Evolutionary conservation across 1,140 invertebrate genomes (phyloP).

Genomic region (Druon quercuslanigerum): DNA sequence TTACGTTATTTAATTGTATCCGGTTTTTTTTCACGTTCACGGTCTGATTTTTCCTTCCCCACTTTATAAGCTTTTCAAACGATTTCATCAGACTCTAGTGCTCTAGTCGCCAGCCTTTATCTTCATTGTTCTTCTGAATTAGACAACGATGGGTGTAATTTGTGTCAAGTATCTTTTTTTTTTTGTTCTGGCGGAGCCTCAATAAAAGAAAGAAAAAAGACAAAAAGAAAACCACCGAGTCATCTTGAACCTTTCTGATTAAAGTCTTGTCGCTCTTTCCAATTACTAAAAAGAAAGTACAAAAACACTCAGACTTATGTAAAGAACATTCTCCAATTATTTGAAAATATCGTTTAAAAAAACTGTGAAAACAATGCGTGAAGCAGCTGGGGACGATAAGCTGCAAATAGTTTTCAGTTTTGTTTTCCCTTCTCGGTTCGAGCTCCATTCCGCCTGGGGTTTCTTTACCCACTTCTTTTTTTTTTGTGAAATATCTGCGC

Average conservation of each 20-base stretch:
- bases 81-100: not conserved
- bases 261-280: not conserved
- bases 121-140: not conserved
- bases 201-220: not conserved
- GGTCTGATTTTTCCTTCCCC: slow-evolving; percentile 22
- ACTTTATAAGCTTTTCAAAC: not conserved
- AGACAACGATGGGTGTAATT: not conserved
- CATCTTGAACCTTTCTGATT: no score
- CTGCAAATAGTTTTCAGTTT: slow-evolving; percentile 11
- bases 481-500: not conserved
- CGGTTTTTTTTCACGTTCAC: slow-evolving; percentile 28
- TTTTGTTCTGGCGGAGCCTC: not conserved
- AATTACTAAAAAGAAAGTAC: no score
- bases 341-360: no score
- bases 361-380: not conserved
- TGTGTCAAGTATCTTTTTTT: slow-evolving; percentile 1
- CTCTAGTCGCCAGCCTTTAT: not conserved
- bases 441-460: not conserved
- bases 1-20: slow-evolving; percentile 17
- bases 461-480: not conserved
- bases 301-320: no score
- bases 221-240: no score
- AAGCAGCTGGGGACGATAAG: not conserved
- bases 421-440: not conserved
- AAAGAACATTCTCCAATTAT: no score